Evolutionary conservation across 2,113 vertebrate genomes (phyloP).

Genomic region (Notarius quadriscutis): DNA sequence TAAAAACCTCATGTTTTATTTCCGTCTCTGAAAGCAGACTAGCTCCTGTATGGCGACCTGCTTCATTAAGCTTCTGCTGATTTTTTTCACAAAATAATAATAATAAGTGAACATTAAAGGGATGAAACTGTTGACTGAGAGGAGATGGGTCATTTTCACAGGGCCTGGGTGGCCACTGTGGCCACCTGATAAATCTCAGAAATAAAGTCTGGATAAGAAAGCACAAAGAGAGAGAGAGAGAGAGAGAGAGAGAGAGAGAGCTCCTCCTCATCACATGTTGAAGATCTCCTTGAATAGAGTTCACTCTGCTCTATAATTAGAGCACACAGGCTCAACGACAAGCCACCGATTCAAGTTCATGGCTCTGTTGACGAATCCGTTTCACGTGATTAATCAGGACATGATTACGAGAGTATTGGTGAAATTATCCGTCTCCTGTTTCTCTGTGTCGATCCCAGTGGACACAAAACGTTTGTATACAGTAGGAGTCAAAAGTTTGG

Average conservation of each 20-base stretch:
- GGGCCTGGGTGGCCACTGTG: constrained; percentile 8
- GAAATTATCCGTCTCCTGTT: neutral
- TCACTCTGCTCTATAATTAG: constrained; percentile 46
- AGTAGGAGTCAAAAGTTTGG: too few species aligned
- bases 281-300: constrained; percentile 25
- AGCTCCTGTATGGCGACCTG: constrained; percentile 19
- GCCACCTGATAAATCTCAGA: constrained; percentile 12
- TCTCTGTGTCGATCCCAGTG: neutral
- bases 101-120: neutral
- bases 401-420: constrained; percentile 3
- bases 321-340: neutral
- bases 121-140: constrained; percentile 23
- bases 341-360: constrained; percentile 16
- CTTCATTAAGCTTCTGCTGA: constrained; percentile 49
- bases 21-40: constrained; percentile 41
- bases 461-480: too few species aligned
- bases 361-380: constrained; percentile 18
- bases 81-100: constrained; percentile 10
- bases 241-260: neutral
- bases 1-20: constrained; percentile 48
- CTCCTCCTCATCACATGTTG: neutral
- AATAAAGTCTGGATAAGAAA: constrained; percentile 25
- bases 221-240: neutral
- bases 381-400: constrained; percentile 1
- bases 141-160: neutral